Conservation (phyloP, 2,888 invertebrate species). For the Drepanosiphum platanoidis region DNA sequence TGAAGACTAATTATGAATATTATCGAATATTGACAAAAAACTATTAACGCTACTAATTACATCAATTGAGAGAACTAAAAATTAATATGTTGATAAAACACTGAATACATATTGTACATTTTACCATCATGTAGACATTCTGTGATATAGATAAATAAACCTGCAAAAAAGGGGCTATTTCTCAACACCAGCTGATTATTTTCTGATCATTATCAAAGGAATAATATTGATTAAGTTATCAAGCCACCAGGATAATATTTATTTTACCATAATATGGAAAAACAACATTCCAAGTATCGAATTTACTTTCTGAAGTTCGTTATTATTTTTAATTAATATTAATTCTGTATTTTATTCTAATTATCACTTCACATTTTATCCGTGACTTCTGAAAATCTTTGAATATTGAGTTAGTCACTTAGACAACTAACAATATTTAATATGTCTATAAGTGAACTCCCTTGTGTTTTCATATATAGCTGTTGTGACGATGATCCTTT, state of each 20-base stretch:
- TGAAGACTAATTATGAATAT: too few species aligned
- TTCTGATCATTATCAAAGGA: constrained; percentile 21
- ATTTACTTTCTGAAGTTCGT: neutral
- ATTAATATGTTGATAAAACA: too few species aligned
- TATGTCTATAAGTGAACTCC: constrained; percentile 44
- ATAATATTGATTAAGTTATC: constrained; percentile 43
- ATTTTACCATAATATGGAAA: too few species aligned
- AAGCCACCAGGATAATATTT: too few species aligned
- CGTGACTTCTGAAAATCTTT: neutral
- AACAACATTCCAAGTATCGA: too few species aligned
- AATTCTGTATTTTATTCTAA: too few species aligned
- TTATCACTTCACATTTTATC: neutral
- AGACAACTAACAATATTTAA: constrained; percentile 7
- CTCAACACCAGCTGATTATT: constrained; percentile 44
- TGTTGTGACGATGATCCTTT: constrained; percentile 49
- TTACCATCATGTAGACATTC: too few species aligned
- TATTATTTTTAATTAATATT: too few species aligned
- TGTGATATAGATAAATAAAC: too few species aligned
- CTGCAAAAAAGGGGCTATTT: neutral
- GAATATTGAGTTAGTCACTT: neutral
- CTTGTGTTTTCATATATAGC: constrained; percentile 53
- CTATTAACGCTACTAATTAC: neutral
- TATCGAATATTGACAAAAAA: too few species aligned
- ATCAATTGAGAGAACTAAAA: too few species aligned
- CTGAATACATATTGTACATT: too few species aligned